Evolutionary conservation across 1,140 invertebrate genomes (phyloP).

Genomic region (Magallana ariakensis): DNA sequence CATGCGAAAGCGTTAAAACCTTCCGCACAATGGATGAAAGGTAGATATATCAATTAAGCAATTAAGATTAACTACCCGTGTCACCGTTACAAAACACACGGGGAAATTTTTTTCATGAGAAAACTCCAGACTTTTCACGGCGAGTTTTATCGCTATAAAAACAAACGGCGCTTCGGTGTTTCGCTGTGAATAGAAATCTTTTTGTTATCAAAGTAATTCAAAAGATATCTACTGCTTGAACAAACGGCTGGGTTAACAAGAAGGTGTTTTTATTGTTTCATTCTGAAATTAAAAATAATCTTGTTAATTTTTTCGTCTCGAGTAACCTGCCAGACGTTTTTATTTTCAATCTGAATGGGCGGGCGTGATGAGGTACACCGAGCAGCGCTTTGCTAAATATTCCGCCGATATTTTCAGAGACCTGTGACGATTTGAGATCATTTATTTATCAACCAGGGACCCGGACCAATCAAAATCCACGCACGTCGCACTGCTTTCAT

Average conservation of each 20-base stretch:
- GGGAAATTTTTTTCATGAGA: background rate
- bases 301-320: background rate
- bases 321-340: background rate
- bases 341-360: background rate
- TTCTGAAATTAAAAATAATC: background rate
- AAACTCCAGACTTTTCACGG: background rate
- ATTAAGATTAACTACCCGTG: background rate
- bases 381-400: conserved; percentile 1
- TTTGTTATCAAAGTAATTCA: conserved; percentile 18
- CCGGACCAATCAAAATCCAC: conserved; percentile 15
- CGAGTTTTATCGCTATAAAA: conserved; percentile 19
- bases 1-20: background rate
- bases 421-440: conserved; percentile 17
- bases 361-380: background rate
- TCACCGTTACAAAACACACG: background rate
- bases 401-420: background rate
- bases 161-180: conserved; percentile 14
- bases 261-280: conserved; percentile 9
- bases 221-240: conserved; percentile 10
- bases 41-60: conserved; percentile 15
- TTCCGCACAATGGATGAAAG: background rate
- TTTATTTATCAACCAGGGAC: conserved; percentile 3
- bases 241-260: background rate
- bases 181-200: background rate
- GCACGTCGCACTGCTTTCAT: conserved; percentile 20